Percentiles rank a stretch among this genome's conserved stretches.
Evolutionary conservation across 2,797 vertebrate genomes (phyloP).

Genomic region (Enteromius anoplus): DNA sequence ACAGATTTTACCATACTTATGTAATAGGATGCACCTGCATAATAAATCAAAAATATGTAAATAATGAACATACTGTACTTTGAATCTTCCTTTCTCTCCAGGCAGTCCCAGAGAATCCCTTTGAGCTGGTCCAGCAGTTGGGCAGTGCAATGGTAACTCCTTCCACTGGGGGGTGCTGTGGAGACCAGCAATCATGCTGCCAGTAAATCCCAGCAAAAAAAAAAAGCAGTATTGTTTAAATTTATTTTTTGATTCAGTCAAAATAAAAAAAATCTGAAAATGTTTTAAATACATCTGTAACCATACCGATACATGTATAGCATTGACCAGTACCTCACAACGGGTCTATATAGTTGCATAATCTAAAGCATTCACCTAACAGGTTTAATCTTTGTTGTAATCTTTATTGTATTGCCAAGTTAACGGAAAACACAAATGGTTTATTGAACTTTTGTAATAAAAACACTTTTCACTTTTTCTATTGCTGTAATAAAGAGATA

Average conservation of each 20-base stretch:
- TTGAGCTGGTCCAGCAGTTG: conserved; percentile 69
- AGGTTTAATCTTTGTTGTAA: conserved; percentile 30
- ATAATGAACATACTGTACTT: neutral
- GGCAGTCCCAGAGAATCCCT: conserved; percentile 72
- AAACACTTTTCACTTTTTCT: neutral
- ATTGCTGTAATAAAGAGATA: conserved; percentile 15
- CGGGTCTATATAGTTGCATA: conserved; percentile 12
- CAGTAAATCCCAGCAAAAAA: conserved; percentile 62
- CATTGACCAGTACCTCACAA: neutral
- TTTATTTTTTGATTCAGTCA: neutral
- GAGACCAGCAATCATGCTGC: conserved; percentile 72
- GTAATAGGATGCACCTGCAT: neutral
- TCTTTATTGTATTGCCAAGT: conserved; percentile 11
- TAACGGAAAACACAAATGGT: neutral
- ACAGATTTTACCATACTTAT: neutral
- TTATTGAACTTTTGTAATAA: conserved; percentile 30
- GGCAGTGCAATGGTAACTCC: conserved; percentile 55
- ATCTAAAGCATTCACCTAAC: conserved; percentile 10
- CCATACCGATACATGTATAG: neutral
- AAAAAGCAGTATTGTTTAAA: neutral
- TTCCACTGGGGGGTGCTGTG: conserved; percentile 77
- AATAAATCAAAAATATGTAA: neutral
- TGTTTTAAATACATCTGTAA: neutral
- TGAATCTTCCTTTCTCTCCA: conserved; percentile 60
- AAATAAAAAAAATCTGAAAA: neutral